These are phyloP conservation scores for Eriosoma lanigerum DNA, from an alignment of 1,140 invertebrate genomes.

Conservation along the genomic window DNA sequence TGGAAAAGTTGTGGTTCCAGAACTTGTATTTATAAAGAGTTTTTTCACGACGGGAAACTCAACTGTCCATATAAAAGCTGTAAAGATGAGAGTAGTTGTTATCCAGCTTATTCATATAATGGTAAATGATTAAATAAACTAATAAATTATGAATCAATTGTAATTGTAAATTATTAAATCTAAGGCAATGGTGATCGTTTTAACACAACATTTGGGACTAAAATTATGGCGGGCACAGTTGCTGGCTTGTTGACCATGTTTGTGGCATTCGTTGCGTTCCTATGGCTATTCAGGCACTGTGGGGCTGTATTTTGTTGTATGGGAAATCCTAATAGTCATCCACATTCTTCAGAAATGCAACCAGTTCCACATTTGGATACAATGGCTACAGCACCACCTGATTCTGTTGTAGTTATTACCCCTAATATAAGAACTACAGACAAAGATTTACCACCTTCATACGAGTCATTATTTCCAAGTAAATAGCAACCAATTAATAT, in stretches of 20 bases:
- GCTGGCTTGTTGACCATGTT: slow-evolving; percentile 56
- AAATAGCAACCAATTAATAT: slow-evolving; percentile 50
- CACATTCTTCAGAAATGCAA: slow-evolving; percentile 50
- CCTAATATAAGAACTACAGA: slow-evolving; percentile 47
- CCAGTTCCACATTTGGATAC: slow-evolving; percentile 52
- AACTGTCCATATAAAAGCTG: slow-evolving; percentile 57
- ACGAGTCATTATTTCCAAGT: slow-evolving; percentile 56
- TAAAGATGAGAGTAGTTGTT: slow-evolving; percentile 55
- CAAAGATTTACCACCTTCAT: slow-evolving; percentile 57
- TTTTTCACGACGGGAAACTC: slow-evolving; percentile 56
- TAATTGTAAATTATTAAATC: background rate
- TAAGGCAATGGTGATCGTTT: slow-evolving; percentile 34
- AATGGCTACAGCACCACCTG: slow-evolving; percentile 53
- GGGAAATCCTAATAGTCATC: slow-evolving; percentile 22
- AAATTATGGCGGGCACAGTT: slow-evolving; percentile 53
- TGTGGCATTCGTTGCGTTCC: slow-evolving; percentile 56
- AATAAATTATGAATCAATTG: background rate
- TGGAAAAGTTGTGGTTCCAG: slow-evolving; percentile 53
- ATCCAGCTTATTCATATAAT: background rate
- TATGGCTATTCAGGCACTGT: slow-evolving; percentile 56
- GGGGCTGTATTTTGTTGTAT: slow-evolving; percentile 53
- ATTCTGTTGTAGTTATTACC: background rate
- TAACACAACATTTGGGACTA: slow-evolving; percentile 15
- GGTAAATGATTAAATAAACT: slow-evolving; percentile 6
- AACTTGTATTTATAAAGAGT: slow-evolving; percentile 56